Conservation (phyloP, 2,888 invertebrate genomes). For the Drosophila helvetica region DNA sequence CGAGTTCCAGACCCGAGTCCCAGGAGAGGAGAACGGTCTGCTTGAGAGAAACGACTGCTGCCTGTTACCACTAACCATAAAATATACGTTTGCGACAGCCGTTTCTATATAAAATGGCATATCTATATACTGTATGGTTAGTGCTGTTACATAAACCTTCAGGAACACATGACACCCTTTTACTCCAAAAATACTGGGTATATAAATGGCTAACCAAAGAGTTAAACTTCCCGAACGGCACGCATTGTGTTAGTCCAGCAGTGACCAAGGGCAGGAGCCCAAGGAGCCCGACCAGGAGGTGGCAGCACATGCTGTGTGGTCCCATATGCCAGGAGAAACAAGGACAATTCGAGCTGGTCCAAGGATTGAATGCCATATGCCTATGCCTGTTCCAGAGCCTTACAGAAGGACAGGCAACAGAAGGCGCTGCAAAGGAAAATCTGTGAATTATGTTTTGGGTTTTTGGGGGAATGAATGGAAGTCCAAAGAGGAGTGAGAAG, state of each 20-base stretch:
- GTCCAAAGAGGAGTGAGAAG: neutral
- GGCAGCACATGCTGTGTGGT: slow-evolving; percentile 9
- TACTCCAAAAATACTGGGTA: neutral
- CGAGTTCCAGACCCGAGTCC: too few relatives aligned
- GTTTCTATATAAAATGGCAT: too few relatives aligned
- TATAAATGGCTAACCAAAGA: slow-evolving; percentile 20
- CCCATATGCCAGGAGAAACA: slow-evolving; percentile 5
- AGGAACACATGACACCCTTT: neutral
- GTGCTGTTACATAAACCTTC: slow-evolving; percentile 7
- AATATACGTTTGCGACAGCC: too few relatives aligned
- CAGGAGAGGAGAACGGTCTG: too few relatives aligned
- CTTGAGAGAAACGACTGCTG: too few relatives aligned
- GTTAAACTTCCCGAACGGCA: slow-evolving; percentile 29
- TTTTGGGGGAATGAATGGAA: too few relatives aligned
- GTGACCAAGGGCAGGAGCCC: slow-evolving; percentile 20
- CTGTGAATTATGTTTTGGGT: slow-evolving; percentile 22
- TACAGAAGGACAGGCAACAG: neutral
- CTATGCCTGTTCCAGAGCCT: slow-evolving; percentile 5
- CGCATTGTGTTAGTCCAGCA: slow-evolving; percentile 30
- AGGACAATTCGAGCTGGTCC: slow-evolving; percentile 2
- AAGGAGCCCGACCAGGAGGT: neutral
- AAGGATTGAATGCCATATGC: slow-evolving; percentile 1
- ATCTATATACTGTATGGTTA: too few relatives aligned
- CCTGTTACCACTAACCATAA: too few relatives aligned
- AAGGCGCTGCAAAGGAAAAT: slow-evolving; percentile 22